A percentile compares a stretch with the other conserved stretches of the same genome.
Conservation (phyloP, 2,888 invertebrate genomes). For the Ephialtes manifestator region DNA sequence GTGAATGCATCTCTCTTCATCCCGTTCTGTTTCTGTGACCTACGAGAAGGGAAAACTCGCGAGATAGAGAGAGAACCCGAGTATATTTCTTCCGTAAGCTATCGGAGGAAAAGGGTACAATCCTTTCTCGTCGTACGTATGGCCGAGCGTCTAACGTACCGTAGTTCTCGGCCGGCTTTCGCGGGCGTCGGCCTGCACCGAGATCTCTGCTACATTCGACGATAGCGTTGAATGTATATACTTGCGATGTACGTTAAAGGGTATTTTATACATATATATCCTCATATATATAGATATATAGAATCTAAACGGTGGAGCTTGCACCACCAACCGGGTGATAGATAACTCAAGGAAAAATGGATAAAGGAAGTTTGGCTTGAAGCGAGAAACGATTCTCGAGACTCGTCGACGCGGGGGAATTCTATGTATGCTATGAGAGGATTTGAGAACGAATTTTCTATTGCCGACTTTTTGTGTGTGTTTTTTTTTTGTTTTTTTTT, state of each 20-base stretch:
- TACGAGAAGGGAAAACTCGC: neutral
- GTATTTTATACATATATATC: slow-evolving; percentile 2
- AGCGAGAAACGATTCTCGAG: slow-evolving; percentile 68
- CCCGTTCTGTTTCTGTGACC: slow-evolving; percentile 5
- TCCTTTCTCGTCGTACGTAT: slow-evolving; percentile 66
- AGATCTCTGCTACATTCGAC: slow-evolving; percentile 25
- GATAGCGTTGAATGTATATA: neutral
- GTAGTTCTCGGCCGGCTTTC: slow-evolving; percentile 33
- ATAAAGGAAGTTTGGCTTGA: slow-evolving; percentile 68
- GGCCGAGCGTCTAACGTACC: slow-evolving; percentile 59
- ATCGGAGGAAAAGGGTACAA: slow-evolving; percentile 61
- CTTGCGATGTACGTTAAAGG: neutral
- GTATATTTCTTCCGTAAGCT: slow-evolving; percentile 60
- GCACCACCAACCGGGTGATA: slow-evolving; percentile 63
- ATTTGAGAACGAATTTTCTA: slow-evolving; percentile 67
- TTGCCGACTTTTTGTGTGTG: slow-evolving; percentile 51
- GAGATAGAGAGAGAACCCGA: neutral
- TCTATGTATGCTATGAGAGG: slow-evolving; percentile 52
- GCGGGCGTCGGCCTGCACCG: slow-evolving; percentile 15
- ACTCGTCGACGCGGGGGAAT: slow-evolving; percentile 41
- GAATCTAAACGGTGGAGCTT: slow-evolving; percentile 40
- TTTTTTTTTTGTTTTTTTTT: slow-evolving; percentile 34
- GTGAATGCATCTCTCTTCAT: neutral
- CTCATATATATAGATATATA: slow-evolving; percentile 6
- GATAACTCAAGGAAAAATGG: slow-evolving; percentile 70